Base-by-base conservation (phyloP, 2,797 vertebrate genomes). In the Prunella strophiata region DNA sequence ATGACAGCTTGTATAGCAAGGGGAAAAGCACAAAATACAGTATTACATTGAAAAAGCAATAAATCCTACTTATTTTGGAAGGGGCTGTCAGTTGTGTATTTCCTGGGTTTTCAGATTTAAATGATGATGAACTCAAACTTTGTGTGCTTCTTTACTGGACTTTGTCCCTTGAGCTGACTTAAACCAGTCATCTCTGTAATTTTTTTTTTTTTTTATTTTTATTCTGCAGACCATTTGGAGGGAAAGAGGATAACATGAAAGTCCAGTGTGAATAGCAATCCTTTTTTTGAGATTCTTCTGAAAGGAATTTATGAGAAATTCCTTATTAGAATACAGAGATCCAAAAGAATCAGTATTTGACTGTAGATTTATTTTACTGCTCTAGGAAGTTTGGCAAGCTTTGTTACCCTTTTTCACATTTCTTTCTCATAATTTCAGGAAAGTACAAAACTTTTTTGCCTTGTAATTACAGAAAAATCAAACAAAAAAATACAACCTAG, bases 21-120 rank as follows among this genome's bases (percentile, higher is more conserved):
- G 19, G 4, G 3, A 58, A 68, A 86, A 21, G 9, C 54, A 72
- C 1, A 61, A 65, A 73, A 38, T 11, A 13, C 0, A 0, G 11
- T 9, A 4, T 54, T 68, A 13, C 1, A 1, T 34, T 54, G 73
- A 19, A 40, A 70, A 51, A 54, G 3, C 32, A 63, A 48, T 63
- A 79, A 30, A 27, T 62, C 13, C 4, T 63, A 16, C 16, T 78
- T 63, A n/a, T 57, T 95, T 87, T 61, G 45, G 12, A 68, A 78
- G 17, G 16, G 26, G 4, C 2, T 9, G 15, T 51, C 30, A 16
- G 10, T 23, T 71, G 20, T 1, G 0, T 58, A 3, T 80, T 67
- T 63, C 9, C 14, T 50, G 20, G 7, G 7, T 63, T 47, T 66
- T 16, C 34, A 27, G 4, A 20, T 57, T 76, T 70, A 23, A 42